Conservation (phyloP, 2,797 vertebrate species). For the Remorina albescens region DNA sequence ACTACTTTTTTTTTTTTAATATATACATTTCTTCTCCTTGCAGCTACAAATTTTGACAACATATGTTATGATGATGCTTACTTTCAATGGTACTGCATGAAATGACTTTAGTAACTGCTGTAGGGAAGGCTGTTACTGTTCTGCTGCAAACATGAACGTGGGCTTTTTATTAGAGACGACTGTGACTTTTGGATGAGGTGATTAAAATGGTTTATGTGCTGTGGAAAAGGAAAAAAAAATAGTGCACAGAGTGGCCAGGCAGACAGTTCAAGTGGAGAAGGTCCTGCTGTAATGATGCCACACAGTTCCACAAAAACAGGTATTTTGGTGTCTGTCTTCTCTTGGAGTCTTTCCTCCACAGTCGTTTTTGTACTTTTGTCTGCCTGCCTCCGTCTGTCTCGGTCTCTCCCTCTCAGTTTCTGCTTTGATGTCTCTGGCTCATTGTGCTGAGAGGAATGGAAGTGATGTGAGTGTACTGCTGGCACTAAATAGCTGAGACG, state of each 20-base stretch:
- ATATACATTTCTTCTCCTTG: slow-evolving; percentile 10
- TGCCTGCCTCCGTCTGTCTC: slow-evolving; percentile 21
- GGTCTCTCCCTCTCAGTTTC: slow-evolving; percentile 41
- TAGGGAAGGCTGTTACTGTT: slow-evolving; percentile 28
- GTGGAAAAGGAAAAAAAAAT: slow-evolving; percentile 10
- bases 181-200: slow-evolving; percentile 10
- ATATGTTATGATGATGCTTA: slow-evolving; percentile 10
- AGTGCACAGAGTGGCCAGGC: slow-evolving; percentile 4
- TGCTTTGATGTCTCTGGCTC: slow-evolving; percentile 76
- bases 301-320: slow-evolving; percentile 45
- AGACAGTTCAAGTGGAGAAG: slow-evolving; percentile 22
- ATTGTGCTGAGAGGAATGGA: slow-evolving; percentile 69
- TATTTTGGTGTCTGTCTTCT: slow-evolving; percentile 40
- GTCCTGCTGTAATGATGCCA: slow-evolving; percentile 42
- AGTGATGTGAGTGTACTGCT: slow-evolving; percentile 58
- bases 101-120: slow-evolving; percentile 13
- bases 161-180: slow-evolving; percentile 24
- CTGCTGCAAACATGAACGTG: slow-evolving; percentile 33
- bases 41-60: slow-evolving; percentile 15
- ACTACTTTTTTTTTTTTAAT: slow-evolving; percentile 10
- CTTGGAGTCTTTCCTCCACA: slow-evolving; percentile 29
- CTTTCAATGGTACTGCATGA: slow-evolving; percentile 25
- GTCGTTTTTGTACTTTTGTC: slow-evolving; percentile 47
- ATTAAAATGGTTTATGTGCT: slow-evolving; percentile 32
- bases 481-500: slow-evolving; percentile 60